Conservation (phyloP, 2,888 invertebrate genomes). For the Crocallis elinguaria region DNA sequence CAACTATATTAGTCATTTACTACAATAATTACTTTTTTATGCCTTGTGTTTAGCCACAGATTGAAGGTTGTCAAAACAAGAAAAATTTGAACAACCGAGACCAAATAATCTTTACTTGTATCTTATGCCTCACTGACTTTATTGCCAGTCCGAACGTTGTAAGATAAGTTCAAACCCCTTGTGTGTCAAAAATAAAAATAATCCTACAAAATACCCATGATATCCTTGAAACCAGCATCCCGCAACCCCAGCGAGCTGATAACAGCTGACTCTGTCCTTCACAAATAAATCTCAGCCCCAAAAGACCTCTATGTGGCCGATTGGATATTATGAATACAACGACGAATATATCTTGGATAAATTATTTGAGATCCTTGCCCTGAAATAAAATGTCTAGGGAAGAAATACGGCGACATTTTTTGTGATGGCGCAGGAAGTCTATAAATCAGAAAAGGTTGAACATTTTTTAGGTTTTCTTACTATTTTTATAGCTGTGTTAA, state of each 20-base stretch:
- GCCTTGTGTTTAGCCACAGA: no score
- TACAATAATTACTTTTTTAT: no score
- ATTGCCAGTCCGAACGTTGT: neutral
- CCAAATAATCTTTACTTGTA: no score
- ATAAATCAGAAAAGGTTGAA: conserved; percentile 29
- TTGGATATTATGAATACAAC: conserved; percentile 35
- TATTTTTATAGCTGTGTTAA: conserved; percentile 3
- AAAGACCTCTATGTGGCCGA: conserved; percentile 17
- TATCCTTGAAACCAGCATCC: conserved; percentile 10
- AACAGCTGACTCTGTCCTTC: conserved; percentile 37
- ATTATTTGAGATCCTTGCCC: conserved; percentile 35
- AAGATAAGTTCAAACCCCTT: conserved; percentile 1
- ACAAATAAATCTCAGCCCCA: conserved; percentile 45
- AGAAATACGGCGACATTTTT: conserved; percentile 31
- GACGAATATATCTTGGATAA: conserved; percentile 32
- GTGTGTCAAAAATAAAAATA: conserved; percentile 14
- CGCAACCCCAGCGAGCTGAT: conserved; percentile 27
- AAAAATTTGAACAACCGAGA: no score
- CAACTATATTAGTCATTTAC: no score
- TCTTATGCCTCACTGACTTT: conserved; percentile 1
- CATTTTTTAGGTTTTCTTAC: conserved; percentile 13
- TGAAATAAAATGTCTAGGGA: conserved; percentile 29
- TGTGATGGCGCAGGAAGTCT: conserved; percentile 21
- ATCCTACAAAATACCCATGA: conserved; percentile 13
- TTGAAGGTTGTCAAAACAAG: no score